phyloP scores from a whole-genome alignment of 2,113 vertebrate genomes.

The Megaptera novaeangliae region DNA sequence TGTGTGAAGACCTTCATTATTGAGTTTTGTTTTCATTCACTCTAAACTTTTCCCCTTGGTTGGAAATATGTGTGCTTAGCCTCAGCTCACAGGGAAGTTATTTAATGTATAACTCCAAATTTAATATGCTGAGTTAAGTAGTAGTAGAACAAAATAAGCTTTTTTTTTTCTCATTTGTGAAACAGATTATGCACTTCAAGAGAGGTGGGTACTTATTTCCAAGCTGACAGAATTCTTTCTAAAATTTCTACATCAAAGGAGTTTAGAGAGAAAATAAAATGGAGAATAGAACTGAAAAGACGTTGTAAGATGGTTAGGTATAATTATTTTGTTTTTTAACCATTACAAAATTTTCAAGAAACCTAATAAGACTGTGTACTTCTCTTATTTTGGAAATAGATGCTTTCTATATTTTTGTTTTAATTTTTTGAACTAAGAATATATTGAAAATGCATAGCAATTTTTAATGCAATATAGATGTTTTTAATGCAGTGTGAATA shows the following conservation, averaged over 20 bases:
- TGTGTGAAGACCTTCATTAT: no score
- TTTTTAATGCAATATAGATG: not conserved
- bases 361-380: not conserved
- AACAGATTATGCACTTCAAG: constrained; percentile 34
- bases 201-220: constrained; percentile 17
- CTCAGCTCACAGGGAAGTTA: constrained; percentile 44
- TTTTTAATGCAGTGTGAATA: constrained; percentile 13
- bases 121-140: constrained; percentile 55
- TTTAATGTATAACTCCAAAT: constrained; percentile 60
- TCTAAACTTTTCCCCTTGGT: constrained; percentile 47
- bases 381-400: not conserved
- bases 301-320: not conserved
- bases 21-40: constrained; percentile 60
- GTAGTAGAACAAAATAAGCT: constrained; percentile 24
- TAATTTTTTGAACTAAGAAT: constrained; percentile 1
- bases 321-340: not conserved
- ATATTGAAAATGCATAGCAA: not conserved
- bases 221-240: constrained; percentile 19
- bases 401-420: constrained; percentile 18
- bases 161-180: constrained; percentile 25
- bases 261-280: constrained; percentile 13
- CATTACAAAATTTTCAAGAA: not conserved
- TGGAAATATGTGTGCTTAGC: constrained; percentile 48
- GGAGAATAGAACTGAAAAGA: not conserved
- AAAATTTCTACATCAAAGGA: not conserved